phyloP scores from a whole-genome alignment of 2,113 vertebrate genomes.

The Paedocypris sp. region DNA sequence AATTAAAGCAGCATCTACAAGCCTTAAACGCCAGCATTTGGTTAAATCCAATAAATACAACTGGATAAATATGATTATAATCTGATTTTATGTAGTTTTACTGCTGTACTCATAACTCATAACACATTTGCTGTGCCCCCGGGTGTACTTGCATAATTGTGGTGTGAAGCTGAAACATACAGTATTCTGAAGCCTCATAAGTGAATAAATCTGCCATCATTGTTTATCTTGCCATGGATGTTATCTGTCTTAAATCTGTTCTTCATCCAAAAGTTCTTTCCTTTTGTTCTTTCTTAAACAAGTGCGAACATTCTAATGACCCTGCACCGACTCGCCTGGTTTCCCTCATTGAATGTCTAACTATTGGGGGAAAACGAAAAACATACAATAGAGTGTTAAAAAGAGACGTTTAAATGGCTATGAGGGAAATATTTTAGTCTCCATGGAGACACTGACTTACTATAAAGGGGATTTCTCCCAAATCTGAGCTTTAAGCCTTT shows the following conservation, averaged over 20 bases:
- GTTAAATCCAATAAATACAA: too few relatives aligned
- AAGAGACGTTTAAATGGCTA: not conserved
- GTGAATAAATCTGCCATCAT: not conserved
- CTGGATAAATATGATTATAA: too few relatives aligned
- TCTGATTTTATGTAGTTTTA: too few relatives aligned
- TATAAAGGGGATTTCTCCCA: constrained; percentile 15
- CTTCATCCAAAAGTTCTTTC: too few relatives aligned
- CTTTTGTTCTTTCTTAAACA: too few relatives aligned
- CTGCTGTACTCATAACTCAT: too few relatives aligned
- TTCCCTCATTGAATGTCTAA: not conserved
- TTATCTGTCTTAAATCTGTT: too few relatives aligned
- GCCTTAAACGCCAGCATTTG: too few relatives aligned
- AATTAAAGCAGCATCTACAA: too few relatives aligned
- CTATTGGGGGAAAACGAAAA: not conserved
- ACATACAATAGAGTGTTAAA: not conserved
- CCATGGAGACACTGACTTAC: constrained; percentile 27
- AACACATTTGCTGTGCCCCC: not conserved
- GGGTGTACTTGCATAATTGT: not conserved
- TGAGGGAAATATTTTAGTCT: constrained; percentile 13
- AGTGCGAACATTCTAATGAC: too few relatives aligned
- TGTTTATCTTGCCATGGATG: not conserved
- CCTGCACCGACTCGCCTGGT: too few relatives aligned
- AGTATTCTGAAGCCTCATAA: not conserved
- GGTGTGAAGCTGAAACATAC: not conserved
- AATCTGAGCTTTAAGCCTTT: constrained; percentile 25